Base-by-base conservation (phyloP, 2,797 vertebrate genomes). In the Decapterus maruadsi region DNA sequence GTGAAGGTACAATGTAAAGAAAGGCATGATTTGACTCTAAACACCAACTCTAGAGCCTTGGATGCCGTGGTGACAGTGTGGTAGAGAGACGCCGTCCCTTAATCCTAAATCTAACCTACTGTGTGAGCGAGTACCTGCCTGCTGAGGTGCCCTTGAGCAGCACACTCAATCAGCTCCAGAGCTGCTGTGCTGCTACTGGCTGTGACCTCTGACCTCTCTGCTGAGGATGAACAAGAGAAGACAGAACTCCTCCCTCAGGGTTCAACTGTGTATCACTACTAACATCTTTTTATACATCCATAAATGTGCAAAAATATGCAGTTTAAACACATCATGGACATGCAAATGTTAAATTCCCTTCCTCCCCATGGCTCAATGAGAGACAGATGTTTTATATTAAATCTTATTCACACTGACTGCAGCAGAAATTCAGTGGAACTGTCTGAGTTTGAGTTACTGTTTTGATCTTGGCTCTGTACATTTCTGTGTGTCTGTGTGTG, bases 381-480 rank as follows among this genome's bases (percentile, higher is more conserved):
- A 46, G 26, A 4, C 84, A 92, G 11, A 22, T 87, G 83, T 80
- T 90, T 84, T 46, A 42, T 46, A 76, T 89, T 58, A 78, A 67
- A 63, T 31, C 4, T 5, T 40, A 12, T 59, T 70, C 60, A 59
- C 51, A 66, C 48, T 79, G 51, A 45, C 71, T 83, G 4, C 69
- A 31, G 60, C 2, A 54, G 71, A 75, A 78, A 72, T 83, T 90
- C 78, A 40, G 59, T 62, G 68, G 72, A 81, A 82, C 65, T 58
- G 36, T 31, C 59, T 46, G 36, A 11, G 46, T 61, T 60, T 61
- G 54, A 82, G 10, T 71, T 68, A 29, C 14, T 60, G n/a, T 81
- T 40, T 72, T 68, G 53, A 80, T 84, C 51, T 65, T 16, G 17
- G 6, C 48, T 57, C 12, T n/a, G 17, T 22, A 11, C 16, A 43